phyloP scores from a whole-genome alignment of 53 echinoderm and acorn worm species.

The Holothuria leucospilota region DNA sequence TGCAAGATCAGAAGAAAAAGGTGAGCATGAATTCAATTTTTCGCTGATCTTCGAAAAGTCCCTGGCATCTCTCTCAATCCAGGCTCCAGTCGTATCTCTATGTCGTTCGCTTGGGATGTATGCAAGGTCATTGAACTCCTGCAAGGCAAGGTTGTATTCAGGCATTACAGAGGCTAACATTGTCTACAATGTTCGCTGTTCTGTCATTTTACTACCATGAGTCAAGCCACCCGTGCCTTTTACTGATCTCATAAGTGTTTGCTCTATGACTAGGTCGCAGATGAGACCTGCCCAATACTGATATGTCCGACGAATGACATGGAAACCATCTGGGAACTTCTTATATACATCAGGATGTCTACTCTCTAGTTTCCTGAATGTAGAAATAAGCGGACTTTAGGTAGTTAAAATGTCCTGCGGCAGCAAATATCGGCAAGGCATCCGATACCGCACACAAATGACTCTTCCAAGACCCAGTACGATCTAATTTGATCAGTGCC shows the following conservation, averaged over 20 bases:
- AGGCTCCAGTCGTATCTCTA: constrained; percentile 49
- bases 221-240: constrained; percentile 56
- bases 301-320: constrained; percentile 51
- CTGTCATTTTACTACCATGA: constrained; percentile 54
- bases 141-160: constrained; percentile 62
- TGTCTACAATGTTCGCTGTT: constrained; percentile 55
- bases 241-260: constrained; percentile 58
- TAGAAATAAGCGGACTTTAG: constrained; percentile 55
- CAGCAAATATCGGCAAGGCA: constrained; percentile 49
- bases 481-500: constrained; percentile 61
- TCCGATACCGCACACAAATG: constrained; percentile 33
- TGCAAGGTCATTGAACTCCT: constrained; percentile 56
- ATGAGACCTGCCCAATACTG: constrained; percentile 56
- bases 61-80: constrained; percentile 40
- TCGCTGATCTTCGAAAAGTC: constrained; percentile 49
- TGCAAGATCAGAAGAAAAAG: too few species aligned
- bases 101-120: constrained; percentile 59
- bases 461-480: constrained; percentile 52
- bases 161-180: constrained; percentile 54
- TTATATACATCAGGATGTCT: constrained; percentile 38
- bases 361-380: constrained; percentile 50
- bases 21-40: too few species aligned
- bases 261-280: constrained; percentile 59
- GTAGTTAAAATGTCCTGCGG: constrained; percentile 49
- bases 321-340: constrained; percentile 38